These are phyloP conservation scores for Eudemis profundana DNA, from an alignment of 2,888 invertebrate species.

Conservation along the genomic window DNA sequence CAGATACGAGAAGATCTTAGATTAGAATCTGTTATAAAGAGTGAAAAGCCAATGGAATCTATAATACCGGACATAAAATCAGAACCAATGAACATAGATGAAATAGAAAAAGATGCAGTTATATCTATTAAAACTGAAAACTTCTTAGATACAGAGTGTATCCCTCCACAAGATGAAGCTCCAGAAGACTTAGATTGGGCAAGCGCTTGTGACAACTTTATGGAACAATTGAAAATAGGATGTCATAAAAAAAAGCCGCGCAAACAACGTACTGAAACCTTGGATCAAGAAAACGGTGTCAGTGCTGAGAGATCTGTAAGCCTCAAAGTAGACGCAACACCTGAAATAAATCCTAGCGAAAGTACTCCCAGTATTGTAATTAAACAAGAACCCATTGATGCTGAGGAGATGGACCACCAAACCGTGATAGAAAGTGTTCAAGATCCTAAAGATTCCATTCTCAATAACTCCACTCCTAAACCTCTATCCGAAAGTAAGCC, in stretches of 20 bases:
- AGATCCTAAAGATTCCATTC: constrained; percentile 6
- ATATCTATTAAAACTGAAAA: constrained; percentile 74
- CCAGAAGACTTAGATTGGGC: constrained; percentile 85
- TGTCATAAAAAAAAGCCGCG: constrained; percentile 84
- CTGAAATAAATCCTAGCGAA: constrained; percentile 30
- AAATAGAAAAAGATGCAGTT: constrained; percentile 86
- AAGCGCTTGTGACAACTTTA: constrained; percentile 91
- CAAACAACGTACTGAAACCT: constrained; percentile 77
- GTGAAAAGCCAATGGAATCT: constrained; percentile 83
- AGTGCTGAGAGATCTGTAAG: constrained; percentile 50
- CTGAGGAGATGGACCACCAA: constrained; percentile 60
- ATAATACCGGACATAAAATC: constrained; percentile 86
- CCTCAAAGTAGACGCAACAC: constrained; percentile 41
- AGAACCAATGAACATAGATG: constrained; percentile 88
- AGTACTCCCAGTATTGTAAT: constrained; percentile 49
- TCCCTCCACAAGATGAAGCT: constrained; percentile 46
- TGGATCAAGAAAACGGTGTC: constrained; percentile 60
- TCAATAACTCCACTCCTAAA: constrained; percentile 6
- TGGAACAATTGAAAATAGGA: constrained; percentile 89
- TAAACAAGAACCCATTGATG: constrained; percentile 74
- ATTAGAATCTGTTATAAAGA: constrained; percentile 85
- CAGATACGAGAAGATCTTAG: constrained; percentile 78
- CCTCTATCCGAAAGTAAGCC: background rate
- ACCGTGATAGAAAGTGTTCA: constrained; percentile 39
- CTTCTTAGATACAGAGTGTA: constrained; percentile 57